Base-by-base conservation (phyloP, 1,140 invertebrate genomes). In the Galleria mellonella region DNA sequence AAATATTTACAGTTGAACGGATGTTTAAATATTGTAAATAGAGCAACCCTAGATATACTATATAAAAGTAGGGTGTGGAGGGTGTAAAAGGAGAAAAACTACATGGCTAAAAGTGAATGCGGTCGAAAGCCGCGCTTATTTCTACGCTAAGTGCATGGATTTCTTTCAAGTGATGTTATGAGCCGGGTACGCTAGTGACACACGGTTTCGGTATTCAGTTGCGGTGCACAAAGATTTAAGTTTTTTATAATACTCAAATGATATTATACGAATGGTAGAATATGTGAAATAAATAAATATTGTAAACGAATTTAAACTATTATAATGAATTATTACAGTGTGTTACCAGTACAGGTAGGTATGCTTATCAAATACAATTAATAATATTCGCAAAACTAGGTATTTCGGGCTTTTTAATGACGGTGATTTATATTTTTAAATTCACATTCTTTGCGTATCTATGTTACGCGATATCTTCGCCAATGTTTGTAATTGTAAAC, bases 91-190 rank as follows among this genome's bases (percentile, higher is more conserved):
- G 78, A 79, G 74, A 83, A 84, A 83, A 84, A 81, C 81, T 83
- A 81, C 81, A 79, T 69, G 77, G 81, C 76, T 84, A 84, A 84
- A 84, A 84, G 81, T 84, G 78, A 84, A 84, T 79, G 81, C 78
- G 81, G 81, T 84, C 76, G 76, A 84, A 84, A 83, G 81, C 71
- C 72, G 51, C 76, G 81, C 78, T 83, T 83, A 84, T 84, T 84
- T 83, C 74, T 62, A 62, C 71, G 62, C 63, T 84, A 84, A 84
- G 81, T 83, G 78, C 81, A 84, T 83, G 76, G 78, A 81, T 85
- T 85, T 84, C 76, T 83, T 84, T 74, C 71, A 77, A 81, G 81
- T 74, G 70, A 73, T 70, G 63, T 62, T 62, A 67, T 68, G 62
- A 79, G 73, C 62, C 66, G 37, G 49, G 37, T 36, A 32, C 27